Evolutionary conservation across 2,113 vertebrate genomes (phyloP).

Genomic region (Psilopsiagon aurifrons): DNA sequence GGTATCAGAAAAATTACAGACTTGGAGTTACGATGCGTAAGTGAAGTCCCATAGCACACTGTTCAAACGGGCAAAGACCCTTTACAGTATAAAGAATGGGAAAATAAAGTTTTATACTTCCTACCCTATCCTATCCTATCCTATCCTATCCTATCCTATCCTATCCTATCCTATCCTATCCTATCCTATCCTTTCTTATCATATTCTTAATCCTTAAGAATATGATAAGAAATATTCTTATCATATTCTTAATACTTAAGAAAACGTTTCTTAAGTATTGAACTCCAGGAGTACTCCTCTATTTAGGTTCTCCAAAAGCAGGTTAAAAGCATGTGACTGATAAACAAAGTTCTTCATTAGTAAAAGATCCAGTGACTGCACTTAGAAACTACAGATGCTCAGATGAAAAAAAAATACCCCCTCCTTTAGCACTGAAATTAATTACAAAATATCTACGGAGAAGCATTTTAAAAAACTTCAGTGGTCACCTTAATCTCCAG

Average conservation of each 20-base stretch:
- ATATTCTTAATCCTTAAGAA: too few relatives aligned
- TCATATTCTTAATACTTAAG: too few relatives aligned
- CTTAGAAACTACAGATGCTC: neutral
- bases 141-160: too few relatives aligned
- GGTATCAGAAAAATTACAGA: neutral
- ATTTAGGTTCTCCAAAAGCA: neutral
- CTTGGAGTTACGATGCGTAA: neutral
- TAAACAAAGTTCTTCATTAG: neutral
- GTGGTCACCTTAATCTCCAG: neutral
- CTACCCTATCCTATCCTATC: neutral
- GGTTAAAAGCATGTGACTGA: neutral
- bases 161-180: too few relatives aligned
- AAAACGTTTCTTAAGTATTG: neutral
- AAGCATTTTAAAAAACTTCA: neutral
- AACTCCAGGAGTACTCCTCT: neutral
- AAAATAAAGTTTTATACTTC: constrained; percentile 24
- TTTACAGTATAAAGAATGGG: neutral
- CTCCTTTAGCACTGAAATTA: neutral
- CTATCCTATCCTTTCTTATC: too few relatives aligned
- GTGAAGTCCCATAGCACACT: neutral
- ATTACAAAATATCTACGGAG: neutral
- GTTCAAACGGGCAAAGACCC: neutral
- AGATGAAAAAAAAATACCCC: neutral
- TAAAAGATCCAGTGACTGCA: neutral
- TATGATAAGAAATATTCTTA: too few relatives aligned